Percentiles rank a stretch among this genome's conserved stretches.
These are phyloP conservation scores for Bombus huntii DNA, from an alignment of 1,140 invertebrate species.

Conservation along the genomic window DNA sequence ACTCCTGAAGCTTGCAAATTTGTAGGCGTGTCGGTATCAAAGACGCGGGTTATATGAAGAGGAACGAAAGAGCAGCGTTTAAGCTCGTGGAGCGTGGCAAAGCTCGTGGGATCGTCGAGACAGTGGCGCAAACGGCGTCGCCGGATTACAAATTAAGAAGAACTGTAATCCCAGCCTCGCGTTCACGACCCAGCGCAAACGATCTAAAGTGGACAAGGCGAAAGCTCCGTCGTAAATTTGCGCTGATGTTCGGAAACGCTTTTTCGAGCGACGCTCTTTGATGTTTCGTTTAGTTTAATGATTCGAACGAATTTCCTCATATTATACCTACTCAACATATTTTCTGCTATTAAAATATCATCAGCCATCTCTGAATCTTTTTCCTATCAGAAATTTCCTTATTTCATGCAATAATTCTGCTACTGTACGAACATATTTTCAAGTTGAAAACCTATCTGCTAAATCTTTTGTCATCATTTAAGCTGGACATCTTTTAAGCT, in stretches of 20 bases:
- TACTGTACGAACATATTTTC: no score
- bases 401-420: no score
- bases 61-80: conserved; percentile 17
- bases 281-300: no score
- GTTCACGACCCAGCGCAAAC: not conserved
- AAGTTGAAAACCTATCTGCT: no score
- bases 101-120: conserved; percentile 11
- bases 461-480: not conserved
- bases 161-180: conserved; percentile 19
- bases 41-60: not conserved
- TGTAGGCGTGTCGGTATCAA: conserved; percentile 29
- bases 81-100: conserved; percentile 8
- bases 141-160: conserved; percentile 45
- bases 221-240: not conserved
- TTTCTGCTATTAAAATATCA: no score
- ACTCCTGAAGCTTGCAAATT: not conserved
- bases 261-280: not conserved
- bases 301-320: no score
- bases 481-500: not conserved
- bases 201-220: conserved; percentile 26
- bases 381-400: no score
- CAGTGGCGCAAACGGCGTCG: conserved; percentile 24
- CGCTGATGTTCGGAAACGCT: not conserved
- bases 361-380: no score
- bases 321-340: no score